Base-by-base conservation (phyloP, 2,888 invertebrate species). In the Meiosimyza decipiens region DNA sequence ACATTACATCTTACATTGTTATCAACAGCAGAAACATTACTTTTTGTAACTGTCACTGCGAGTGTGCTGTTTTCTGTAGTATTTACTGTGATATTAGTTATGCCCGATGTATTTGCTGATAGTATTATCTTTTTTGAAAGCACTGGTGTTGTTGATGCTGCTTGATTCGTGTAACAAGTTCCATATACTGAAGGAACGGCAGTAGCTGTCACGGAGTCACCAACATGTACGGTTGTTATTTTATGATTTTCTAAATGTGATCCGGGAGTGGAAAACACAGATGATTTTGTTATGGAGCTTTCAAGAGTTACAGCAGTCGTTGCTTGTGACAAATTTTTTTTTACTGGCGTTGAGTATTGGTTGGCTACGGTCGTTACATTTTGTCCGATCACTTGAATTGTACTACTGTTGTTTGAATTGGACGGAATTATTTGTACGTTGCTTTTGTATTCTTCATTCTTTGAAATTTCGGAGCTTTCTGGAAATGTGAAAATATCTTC, bases 401-500 rank as follows among this genome's bases (percentile, higher is more conserved):
- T 83, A 79, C 82, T 81, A 70, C 77, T 78, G 71, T 75, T 77
- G 65, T 70, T 83, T 74, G 79, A 81, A 81, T 82, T 86, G 87
- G 87, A 87, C 86, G 87, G 87, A 83, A 87, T 87, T 57, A 87
- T 87, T 86, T 87, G 87, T 81, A 87, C 87, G 78, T 87, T 87
- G 77, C 87, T 87, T 80, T 86, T 86, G 74, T 85, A 80, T 73
- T 82, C 83, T 70, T 81, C 79, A 71, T 80, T 79, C 52, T 28
- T 72, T 72, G 78, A 78, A 64, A 73, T 69, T 49, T 77, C 77
- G 1, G 73, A 50, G 5, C 77, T 77, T 62, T 85, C 85, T 28
- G 86, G 85, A 79, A 85, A 86, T 73, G 83, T 85, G 74, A 86
- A 86, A 54, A 86, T 80, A 65, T 87, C 86, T 7, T 82, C 82